These are phyloP conservation scores for Orthochromis malagaraziensis DNA, from an alignment of 2,113 vertebrate genomes.

Conservation along the genomic window DNA sequence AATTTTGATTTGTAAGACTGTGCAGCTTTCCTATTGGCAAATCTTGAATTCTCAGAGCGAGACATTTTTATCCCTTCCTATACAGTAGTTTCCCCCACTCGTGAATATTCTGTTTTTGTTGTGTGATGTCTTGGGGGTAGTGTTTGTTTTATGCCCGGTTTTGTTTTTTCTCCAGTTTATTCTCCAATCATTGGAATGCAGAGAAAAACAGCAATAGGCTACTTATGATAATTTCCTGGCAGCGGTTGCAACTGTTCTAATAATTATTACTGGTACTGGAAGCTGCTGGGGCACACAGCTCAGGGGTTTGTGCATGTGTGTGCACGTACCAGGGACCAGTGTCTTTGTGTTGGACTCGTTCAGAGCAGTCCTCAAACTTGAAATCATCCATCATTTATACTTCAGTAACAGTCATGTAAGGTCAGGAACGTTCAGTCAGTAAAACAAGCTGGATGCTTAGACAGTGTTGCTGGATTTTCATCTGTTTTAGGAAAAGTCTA, in stretches of 20 bases:
- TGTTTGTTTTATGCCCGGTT: conserved; percentile 33
- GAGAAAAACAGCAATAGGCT: conserved; percentile 37
- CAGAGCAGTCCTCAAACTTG: not conserved
- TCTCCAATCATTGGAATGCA: conserved; percentile 26
- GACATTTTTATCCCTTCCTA: conserved; percentile 35
- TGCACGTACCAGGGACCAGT: not conserved
- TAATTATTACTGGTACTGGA: conserved; percentile 43
- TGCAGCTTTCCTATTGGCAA: conserved; percentile 36
- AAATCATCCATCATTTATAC: not conserved
- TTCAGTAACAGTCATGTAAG: not conserved
- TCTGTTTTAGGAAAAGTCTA: not conserved
- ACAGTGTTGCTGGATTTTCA: not conserved
- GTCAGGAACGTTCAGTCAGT: not conserved
- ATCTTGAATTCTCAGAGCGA: conserved; percentile 48
- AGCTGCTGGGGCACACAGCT: not conserved
- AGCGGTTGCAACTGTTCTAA: conserved; percentile 45
- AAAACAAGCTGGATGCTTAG: not conserved
- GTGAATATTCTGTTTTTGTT: conserved; percentile 61
- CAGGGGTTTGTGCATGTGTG: not conserved
- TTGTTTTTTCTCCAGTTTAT: conserved; percentile 16
- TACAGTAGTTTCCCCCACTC: conserved; percentile 6
- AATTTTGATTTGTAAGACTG: conserved; percentile 52
- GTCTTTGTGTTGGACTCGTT: not conserved
- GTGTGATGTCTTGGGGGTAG: conserved; percentile 26
- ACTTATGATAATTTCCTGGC: conserved; percentile 45